Percentiles rank a stretch among this genome's conserved stretches.
These are phyloP conservation scores for Malacoctenus gilli DNA, from an alignment of 2,797 vertebrate genomes.

Conservation along the genomic window DNA sequence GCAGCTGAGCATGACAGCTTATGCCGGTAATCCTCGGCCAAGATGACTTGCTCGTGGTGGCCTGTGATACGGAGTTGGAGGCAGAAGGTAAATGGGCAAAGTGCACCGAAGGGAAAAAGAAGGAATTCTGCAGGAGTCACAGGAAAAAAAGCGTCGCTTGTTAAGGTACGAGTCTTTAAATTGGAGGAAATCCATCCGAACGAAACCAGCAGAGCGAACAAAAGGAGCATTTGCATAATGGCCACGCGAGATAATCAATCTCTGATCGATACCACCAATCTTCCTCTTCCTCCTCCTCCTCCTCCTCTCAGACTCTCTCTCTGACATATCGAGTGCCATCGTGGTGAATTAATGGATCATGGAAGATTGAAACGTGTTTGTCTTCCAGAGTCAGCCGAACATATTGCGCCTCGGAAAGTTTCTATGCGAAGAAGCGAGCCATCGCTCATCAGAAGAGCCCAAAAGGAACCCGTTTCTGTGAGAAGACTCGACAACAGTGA, in stretches of 20 bases:
- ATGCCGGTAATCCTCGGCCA: slow-evolving; percentile 70
- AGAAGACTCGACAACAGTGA: no score
- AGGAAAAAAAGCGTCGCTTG: no score
- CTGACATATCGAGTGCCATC: not conserved
- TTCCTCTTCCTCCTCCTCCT: no score
- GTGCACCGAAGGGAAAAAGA: not conserved
- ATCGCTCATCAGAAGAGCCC: not conserved
- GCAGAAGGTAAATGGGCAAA: not conserved
- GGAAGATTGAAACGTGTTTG: not conserved
- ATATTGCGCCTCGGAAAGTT: not conserved
- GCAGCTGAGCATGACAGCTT: slow-evolving; percentile 70
- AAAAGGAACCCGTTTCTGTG: not conserved
- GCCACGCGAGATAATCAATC: slow-evolving; percentile 21
- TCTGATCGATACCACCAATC: slow-evolving; percentile 15
- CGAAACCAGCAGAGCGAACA: not conserved
- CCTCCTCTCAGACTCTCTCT: not conserved
- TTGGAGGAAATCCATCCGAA: not conserved
- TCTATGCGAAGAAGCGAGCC: not conserved
- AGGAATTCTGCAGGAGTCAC: no score
- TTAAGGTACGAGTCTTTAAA: no score
- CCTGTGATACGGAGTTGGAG: slow-evolving; percentile 60
- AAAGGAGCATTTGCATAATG: slow-evolving; percentile 7
- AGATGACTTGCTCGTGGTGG: slow-evolving; percentile 59
- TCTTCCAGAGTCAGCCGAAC: not conserved
- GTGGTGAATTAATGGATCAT: not conserved